These are phyloP conservation scores for Eupithecia tripunctaria DNA, from an alignment of 2,888 invertebrate genomes.

Conservation along the genomic window DNA sequence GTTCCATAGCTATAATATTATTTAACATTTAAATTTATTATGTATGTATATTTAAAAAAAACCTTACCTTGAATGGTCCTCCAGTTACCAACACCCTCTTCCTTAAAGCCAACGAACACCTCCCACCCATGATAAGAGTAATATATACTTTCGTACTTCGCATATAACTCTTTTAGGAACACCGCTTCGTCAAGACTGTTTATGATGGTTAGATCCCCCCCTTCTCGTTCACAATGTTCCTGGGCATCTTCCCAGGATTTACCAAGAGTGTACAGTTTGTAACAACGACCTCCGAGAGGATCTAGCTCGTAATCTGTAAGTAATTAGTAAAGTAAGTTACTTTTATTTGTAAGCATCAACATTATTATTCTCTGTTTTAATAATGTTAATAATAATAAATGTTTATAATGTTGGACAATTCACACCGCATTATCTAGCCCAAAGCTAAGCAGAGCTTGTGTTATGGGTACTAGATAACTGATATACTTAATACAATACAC, in stretches of 20 bases:
- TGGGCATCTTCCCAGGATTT: conserved; percentile 2
- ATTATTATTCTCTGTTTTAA: no score
- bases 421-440: no score
- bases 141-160: background rate
- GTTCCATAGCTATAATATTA: no score
- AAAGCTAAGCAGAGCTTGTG: no score
- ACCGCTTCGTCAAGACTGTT: background rate
- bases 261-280: background rate
- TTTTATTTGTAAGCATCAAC: no score
- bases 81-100: background rate
- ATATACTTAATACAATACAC: no score
- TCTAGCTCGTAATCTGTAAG: background rate
- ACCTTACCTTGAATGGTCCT: background rate
- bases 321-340: no score
- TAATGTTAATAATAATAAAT: no score
- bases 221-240: background rate
- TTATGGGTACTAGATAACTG: no score
- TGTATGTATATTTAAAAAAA: no score
- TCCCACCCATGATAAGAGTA: background rate
- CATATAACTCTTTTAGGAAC: background rate
- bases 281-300: background rate
- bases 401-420: no score
- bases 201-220: conserved; percentile 1
- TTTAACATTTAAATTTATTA: no score
- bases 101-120: conserved; percentile 1